These are phyloP conservation scores for Pampus argenteus DNA, from an alignment of 2,797 vertebrate species.

Conservation along the genomic window DNA sequence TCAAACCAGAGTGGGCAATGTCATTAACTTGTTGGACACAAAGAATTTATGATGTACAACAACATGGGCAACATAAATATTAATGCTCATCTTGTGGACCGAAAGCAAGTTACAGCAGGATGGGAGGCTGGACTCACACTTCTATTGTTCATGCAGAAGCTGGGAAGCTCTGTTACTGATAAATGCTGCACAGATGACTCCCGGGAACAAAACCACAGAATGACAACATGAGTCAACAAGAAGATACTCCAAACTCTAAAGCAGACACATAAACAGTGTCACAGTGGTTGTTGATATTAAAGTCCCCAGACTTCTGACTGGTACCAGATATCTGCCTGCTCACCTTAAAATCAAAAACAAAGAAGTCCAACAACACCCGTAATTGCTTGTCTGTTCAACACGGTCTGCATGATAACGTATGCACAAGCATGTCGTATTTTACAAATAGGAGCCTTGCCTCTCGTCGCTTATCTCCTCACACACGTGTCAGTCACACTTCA, in stretches of 20 bases:
- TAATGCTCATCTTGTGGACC: conserved; percentile 1
- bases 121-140: background rate
- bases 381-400: conserved; percentile 39
- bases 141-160: background rate
- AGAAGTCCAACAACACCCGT: background rate
- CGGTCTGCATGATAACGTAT: conserved; percentile 16
- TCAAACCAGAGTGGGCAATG: conserved; percentile 4
- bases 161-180: conserved; percentile 14
- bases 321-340: background rate
- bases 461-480: conserved; percentile 65
- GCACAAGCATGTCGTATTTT: conserved; percentile 41
- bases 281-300: background rate
- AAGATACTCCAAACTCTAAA: conserved; percentile 6
- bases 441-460: conserved; percentile 44
- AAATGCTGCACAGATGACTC: conserved; percentile 21
- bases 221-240: background rate
- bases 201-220: conserved; percentile 14
- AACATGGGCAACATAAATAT: conserved; percentile 8
- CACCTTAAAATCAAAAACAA: background rate
- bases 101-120: background rate
- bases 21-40: conserved; percentile 6
- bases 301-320: background rate
- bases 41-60: conserved; percentile 2
- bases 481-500: conserved; percentile 73
- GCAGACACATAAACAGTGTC: background rate